Evolutionary conservation across 2,888 invertebrate genomes (phyloP), one percentile per base, ranked within the genome.

Genomic region (Parthenolecanium corni): DNA sequence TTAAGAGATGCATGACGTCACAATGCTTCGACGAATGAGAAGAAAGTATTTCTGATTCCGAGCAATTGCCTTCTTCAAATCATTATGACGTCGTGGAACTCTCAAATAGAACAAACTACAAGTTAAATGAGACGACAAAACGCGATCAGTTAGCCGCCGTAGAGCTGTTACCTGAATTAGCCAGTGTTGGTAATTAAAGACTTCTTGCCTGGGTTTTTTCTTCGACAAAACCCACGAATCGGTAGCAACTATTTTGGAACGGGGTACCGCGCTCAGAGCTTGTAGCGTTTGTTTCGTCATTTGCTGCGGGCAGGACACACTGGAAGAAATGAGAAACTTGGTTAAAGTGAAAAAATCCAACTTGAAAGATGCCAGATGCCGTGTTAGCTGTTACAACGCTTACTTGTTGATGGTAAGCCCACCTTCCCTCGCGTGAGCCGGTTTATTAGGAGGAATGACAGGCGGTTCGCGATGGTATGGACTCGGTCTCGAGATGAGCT

Each of bases 111-210:
- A n/a, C n/a, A n/a, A n/a, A n/a, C n/a, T n/a, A n/a, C n/a, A n/a
- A n/a, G n/a, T n/a, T n/a, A n/a, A n/a, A n/a, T n/a, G n/a, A n/a
- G n/a, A n/a, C n/a, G n/a, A n/a, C n/a, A n/a, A n/a, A n/a, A n/a
- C n/a, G n/a, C n/a, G n/a, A n/a, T n/a, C n/a, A n/a, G n/a, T n/a
- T n/a, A n/a, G n/a, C n/a, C n/a, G n/a, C n/a, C n/a, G n/a, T n/a
- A n/a, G n/a, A n/a, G n/a, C n/a, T n/a, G n/a, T n/a, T 70, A 85
- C 85, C 78, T 86, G 86, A 72, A 90, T 84, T n/a, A 94, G 78
- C 93, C 93, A 93, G 72, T 94, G 92, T 69, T 91, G 88, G 71
- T 81, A 83, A 68, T 79, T 78, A n/a, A 65, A 67, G 3, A 70
- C 69, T 66, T 74, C 74, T 0, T 81, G 79, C 70, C 81, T 77